Evolutionary conservation across 2,888 invertebrate species (phyloP), one percentile per base, ranked within the genome.

Genomic region (Drosophila sordidapex): DNA sequence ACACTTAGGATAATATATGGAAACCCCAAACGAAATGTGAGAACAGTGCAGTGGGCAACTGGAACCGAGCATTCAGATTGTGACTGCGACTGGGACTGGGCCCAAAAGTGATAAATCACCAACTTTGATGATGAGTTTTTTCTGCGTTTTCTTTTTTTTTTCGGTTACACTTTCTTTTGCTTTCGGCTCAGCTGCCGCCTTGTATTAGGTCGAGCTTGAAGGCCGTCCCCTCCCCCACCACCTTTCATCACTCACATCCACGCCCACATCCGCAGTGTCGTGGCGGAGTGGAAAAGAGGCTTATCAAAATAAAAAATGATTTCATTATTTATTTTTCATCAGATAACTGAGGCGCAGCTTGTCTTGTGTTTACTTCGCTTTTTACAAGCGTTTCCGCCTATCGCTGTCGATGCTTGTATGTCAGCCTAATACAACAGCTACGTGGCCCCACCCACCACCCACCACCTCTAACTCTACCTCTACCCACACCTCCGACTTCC

Each of bases 271-370:
- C 38, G 21, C 56, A 27, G 18, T 38, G 31, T 31, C 25, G 25
- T 36, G 59, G 60, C 69, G 63, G 63, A 69, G 76, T 59, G 77
- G 77, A 74, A 89, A 87, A 88, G 87, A 86, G 84, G 89, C 89
- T 88, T 88, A 87, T 88, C 89, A 89, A 86, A 87, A 87, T 88
- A 88, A 88, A 89, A 88, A 87, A 89, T 89, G 83, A 89, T 86
- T 87, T 87, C 81, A 89, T 89, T 87, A 87, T 87, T 82, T 89
- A 81, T 88, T 87, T 89, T 87, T 83, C 82, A 86, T 83, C 87
- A 86, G 88, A 89, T 87, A 85, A 82, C 78, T 57, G 71, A 75
- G 77, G 72, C 69, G 61, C 76, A 75, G 78, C 70, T 51, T 71
- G 75, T 70, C 75, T 62, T 64, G 35, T 77, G 66, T 70, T 74